Evolutionary conservation across 2,113 vertebrate species (phyloP).

Genomic region (Phylloscopus whistleri): DNA sequence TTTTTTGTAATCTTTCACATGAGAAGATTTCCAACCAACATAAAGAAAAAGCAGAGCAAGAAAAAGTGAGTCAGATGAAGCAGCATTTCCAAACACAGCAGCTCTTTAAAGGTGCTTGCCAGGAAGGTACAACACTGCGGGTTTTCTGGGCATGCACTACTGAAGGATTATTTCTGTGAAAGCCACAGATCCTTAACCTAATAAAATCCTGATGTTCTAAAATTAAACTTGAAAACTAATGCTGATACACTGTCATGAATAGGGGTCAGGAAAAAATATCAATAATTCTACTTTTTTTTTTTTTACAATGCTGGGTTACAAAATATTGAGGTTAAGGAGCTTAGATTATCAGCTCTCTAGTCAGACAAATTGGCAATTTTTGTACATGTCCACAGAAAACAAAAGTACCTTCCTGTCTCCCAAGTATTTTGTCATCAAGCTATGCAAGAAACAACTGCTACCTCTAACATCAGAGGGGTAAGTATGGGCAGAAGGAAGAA

Average conservation of each 20-base stretch:
- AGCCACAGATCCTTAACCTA: neutral
- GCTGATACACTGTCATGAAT: neutral
- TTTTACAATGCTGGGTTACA: neutral
- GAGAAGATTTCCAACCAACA: constrained; percentile 65
- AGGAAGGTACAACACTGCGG: neutral
- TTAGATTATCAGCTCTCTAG: neutral
- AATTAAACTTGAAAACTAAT: neutral
- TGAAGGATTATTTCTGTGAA: neutral
- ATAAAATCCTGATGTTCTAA: neutral
- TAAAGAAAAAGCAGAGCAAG: constrained; percentile 23
- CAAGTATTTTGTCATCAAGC: neutral
- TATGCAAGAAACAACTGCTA: neutral
- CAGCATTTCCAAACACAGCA: constrained; percentile 49
- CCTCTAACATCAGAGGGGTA: neutral
- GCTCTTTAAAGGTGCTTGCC: neutral
- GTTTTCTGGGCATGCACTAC: neutral
- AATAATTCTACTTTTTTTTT: neutral
- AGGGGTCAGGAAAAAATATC: neutral
- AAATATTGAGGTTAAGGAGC: neutral
- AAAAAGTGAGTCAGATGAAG: constrained; percentile 7
- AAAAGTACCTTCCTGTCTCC: neutral
- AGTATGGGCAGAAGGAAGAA: neutral
- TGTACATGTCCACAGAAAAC: neutral
- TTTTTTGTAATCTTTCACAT: constrained; percentile 66
- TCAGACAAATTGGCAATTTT: neutral